phyloP scores from a whole-genome alignment of 2,797 vertebrate species.

The Sebastes elongatus region DNA sequence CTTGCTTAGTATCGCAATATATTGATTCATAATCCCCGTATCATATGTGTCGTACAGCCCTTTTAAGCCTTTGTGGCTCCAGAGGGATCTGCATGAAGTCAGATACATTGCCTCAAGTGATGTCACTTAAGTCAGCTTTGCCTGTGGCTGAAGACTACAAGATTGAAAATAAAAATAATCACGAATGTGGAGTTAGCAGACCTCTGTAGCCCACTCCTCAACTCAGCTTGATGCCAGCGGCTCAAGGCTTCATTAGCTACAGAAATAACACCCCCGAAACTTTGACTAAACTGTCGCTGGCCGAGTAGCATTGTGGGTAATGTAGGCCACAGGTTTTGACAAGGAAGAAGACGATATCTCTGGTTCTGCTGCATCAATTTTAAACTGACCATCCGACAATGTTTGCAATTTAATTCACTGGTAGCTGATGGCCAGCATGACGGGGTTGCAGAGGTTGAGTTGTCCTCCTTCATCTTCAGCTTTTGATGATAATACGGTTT shows the following conservation, averaged over 20 bases:
- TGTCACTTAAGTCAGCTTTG: background rate
- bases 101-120: too few relatives aligned
- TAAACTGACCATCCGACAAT: background rate
- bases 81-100: too few relatives aligned
- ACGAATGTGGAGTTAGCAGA: background rate
- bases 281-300: too few relatives aligned
- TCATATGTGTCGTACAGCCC: too few relatives aligned
- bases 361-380: too few relatives aligned
- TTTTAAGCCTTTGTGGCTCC: too few relatives aligned
- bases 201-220: background rate
- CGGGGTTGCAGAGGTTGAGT: background rate
- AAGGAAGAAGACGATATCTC: too few relatives aligned
- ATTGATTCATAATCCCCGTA: too few relatives aligned
- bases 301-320: too few relatives aligned
- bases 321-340: too few relatives aligned
- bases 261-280: fast-evolving
- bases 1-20: too few relatives aligned
- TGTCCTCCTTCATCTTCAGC: background rate
- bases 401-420: background rate
- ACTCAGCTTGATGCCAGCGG: background rate
- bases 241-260: background rate
- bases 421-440: background rate
- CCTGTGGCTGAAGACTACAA: background rate
- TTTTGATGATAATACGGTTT: background rate
- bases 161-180: background rate